Conservation (phyloP, 2,888 invertebrate species). For the Petrophora chlorosata region DNA sequence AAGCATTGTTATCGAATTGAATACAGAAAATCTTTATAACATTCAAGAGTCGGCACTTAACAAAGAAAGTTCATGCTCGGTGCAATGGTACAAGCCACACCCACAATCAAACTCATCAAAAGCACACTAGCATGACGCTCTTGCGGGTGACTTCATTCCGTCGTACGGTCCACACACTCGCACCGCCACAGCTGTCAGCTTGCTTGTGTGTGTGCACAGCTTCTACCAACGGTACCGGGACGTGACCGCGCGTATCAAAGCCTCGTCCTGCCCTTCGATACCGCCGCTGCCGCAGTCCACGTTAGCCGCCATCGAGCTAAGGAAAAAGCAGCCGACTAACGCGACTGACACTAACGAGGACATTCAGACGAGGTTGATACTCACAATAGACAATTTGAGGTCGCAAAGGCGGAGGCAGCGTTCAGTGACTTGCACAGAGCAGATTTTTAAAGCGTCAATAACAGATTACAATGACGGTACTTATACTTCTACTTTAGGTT, state of each 20-base stretch:
- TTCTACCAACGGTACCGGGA: slow-evolving; percentile 95
- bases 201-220: slow-evolving; percentile 82
- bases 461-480: no score
- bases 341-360: slow-evolving; percentile 68
- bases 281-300: slow-evolving; percentile 83
- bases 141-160: slow-evolving; percentile 16
- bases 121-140: not conserved
- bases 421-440: slow-evolving; percentile 11
- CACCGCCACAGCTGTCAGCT: slow-evolving; percentile 14
- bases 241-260: slow-evolving; percentile 94
- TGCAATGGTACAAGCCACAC: no score
- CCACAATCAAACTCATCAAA: not conserved
- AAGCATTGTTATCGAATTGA: no score
- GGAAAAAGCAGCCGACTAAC: slow-evolving; percentile 66
- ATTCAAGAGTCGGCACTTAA: no score
- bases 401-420: slow-evolving; percentile 23
- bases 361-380: slow-evolving; percentile 75
- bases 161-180: slow-evolving; percentile 14
- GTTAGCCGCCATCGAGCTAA: slow-evolving; percentile 55
- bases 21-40: no score
- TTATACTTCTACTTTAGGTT: no score
- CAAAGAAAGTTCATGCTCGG: no score
- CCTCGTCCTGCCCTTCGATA: slow-evolving; percentile 91
- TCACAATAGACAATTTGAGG: slow-evolving; percentile 30
- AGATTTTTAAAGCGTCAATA: not conserved